These are phyloP conservation scores for Charaxes varanes DNA, from an alignment of 1,140 invertebrate species.

Conservation along the genomic window DNA sequence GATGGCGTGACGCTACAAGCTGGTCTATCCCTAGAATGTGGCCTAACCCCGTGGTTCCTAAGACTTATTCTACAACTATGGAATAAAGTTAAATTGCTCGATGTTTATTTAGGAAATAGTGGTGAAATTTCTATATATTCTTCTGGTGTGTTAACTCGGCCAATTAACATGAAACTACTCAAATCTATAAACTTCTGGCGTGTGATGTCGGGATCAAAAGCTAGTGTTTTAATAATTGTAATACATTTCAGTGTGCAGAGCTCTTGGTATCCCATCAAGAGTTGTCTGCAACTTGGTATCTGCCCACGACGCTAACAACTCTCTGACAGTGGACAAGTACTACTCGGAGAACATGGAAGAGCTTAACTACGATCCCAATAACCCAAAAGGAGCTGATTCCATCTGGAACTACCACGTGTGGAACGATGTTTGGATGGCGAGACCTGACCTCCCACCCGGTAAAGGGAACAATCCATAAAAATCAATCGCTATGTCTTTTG, in stretches of 20 bases:
- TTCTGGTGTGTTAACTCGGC: too few relatives aligned
- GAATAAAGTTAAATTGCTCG: too few relatives aligned
- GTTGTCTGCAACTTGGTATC: slow-evolving; percentile 84
- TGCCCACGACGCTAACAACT: slow-evolving; percentile 82
- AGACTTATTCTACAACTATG: too few relatives aligned
- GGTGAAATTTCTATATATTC: too few relatives aligned
- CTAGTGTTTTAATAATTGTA: too few relatives aligned
- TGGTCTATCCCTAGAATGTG: too few relatives aligned
- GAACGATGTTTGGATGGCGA: slow-evolving; percentile 86
- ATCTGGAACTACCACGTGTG: slow-evolving; percentile 89
- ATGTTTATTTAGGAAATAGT: too few relatives aligned
- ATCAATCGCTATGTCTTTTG: background rate
- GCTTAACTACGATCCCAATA: slow-evolving; percentile 74
- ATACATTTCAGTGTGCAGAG: slow-evolving; percentile 77
- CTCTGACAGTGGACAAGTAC: slow-evolving; percentile 84
- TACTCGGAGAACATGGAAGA: slow-evolving; percentile 78
- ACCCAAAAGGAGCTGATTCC: slow-evolving; percentile 73
- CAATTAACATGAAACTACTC: too few relatives aligned
- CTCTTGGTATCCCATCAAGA: slow-evolving; percentile 81
- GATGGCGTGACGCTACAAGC: too few relatives aligned
- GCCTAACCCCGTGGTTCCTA: too few relatives aligned
- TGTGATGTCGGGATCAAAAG: too few relatives aligned
- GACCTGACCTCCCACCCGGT: slow-evolving; percentile 80
- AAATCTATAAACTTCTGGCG: too few relatives aligned
- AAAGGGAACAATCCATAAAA: slow-evolving; percentile 15